Evolutionary conservation across 2,888 invertebrate genomes (phyloP).

Genomic region (Cryptocheilus praepositus): DNA sequence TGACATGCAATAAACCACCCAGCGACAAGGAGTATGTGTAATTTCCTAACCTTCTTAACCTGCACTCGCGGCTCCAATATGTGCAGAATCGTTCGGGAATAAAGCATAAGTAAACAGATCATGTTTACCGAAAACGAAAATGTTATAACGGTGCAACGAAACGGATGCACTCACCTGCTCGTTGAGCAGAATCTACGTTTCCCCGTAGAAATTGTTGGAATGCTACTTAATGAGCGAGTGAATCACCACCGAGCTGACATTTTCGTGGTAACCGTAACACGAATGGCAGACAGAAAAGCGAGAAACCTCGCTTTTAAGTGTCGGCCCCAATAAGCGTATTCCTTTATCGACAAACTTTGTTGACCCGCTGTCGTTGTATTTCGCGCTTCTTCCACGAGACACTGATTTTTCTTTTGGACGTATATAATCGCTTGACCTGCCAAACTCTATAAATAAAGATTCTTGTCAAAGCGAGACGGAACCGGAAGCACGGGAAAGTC

Average conservation of each 20-base stretch:
- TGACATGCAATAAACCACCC: neutral
- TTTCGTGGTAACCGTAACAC: slow-evolving; percentile 48
- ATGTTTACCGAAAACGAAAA: neutral
- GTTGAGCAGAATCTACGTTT: slow-evolving; percentile 40
- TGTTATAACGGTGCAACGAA: slow-evolving; percentile 9
- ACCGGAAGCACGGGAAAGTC: slow-evolving; percentile 46
- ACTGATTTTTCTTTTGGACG: slow-evolving; percentile 32
- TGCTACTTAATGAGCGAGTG: slow-evolving; percentile 49
- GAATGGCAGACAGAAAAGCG: slow-evolving; percentile 43
- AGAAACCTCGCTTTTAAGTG: slow-evolving; percentile 40
- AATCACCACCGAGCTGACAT: slow-evolving; percentile 66
- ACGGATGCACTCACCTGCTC: slow-evolving; percentile 46
- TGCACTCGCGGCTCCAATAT: slow-evolving; percentile 23
- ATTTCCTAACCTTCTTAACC: slow-evolving; percentile 46
- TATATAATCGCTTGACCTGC: slow-evolving; percentile 35
- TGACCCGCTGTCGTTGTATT: slow-evolving; percentile 14
- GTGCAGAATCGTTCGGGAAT: slow-evolving; percentile 4
- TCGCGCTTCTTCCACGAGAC: slow-evolving; percentile 29
- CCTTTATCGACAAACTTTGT: slow-evolving; percentile 6
- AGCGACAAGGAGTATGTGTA: slow-evolving; percentile 24
- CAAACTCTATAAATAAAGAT: slow-evolving; percentile 55
- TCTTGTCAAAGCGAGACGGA: slow-evolving; percentile 57
- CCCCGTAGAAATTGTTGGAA: slow-evolving; percentile 41
- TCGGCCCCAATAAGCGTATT: slow-evolving; percentile 14
- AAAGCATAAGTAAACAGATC: slow-evolving; percentile 1